These are phyloP conservation scores for Xiphias gladius DNA, from an alignment of 2,113 vertebrate genomes.

Conservation along the genomic window DNA sequence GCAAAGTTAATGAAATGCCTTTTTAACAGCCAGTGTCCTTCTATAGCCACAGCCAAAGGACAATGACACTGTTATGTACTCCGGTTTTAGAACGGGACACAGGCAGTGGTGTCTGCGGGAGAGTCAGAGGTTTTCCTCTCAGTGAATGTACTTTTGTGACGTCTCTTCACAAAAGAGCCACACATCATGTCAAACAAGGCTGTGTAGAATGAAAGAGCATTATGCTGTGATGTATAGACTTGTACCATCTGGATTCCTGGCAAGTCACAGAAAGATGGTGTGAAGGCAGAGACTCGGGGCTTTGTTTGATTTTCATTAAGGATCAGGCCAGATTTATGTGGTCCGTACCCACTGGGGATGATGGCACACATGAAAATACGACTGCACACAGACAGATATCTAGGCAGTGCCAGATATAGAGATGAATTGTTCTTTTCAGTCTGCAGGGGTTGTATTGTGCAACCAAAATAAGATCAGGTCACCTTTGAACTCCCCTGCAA, in stretches of 20 bases:
- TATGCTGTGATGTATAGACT: conserved; percentile 78
- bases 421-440: conserved; percentile 58
- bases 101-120: conserved; percentile 61
- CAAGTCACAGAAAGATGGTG: conserved; percentile 67
- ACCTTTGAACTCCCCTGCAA: conserved; percentile 51
- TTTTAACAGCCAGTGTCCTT: conserved; percentile 60
- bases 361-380: conserved; percentile 50
- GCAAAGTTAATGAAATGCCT: conserved; percentile 73
- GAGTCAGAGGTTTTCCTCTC: conserved; percentile 64
- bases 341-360: conserved; percentile 48
- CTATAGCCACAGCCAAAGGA: conserved; percentile 46
- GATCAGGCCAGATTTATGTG: conserved; percentile 62
- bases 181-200: conserved; percentile 74
- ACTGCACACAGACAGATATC: conserved; percentile 52
- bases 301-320: conserved; percentile 62
- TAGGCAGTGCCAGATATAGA: conserved; percentile 42
- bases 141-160: conserved; percentile 82
- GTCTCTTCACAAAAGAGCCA: conserved; percentile 75
- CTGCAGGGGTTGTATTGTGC: conserved; percentile 55
- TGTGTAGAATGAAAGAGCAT: conserved; percentile 74
- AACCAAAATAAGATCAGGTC: conserved; percentile 61
- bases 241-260: conserved; percentile 74
- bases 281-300: conserved; percentile 56
- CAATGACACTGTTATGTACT: conserved; percentile 75
- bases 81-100: conserved; percentile 58